These are phyloP conservation scores for Anthonomus grandis DNA, from an alignment of 1,140 invertebrate genomes.

Conservation along the genomic window DNA sequence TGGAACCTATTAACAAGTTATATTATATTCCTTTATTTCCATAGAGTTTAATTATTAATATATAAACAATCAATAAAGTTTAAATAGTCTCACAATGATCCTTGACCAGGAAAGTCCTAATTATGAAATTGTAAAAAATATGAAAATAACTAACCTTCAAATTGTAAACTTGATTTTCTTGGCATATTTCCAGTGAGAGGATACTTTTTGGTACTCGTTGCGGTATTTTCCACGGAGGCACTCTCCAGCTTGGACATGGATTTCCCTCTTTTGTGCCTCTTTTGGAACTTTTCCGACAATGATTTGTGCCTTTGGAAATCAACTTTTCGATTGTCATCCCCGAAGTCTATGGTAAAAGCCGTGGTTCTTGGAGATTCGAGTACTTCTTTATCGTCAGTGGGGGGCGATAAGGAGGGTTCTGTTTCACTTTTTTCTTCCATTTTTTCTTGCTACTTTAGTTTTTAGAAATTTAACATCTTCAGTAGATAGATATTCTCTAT, in stretches of 20 bases:
- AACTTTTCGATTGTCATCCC: slow-evolving; percentile 57
- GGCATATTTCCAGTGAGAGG: slow-evolving; percentile 51
- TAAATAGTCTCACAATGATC: too few species aligned
- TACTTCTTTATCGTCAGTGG: slow-evolving; percentile 10
- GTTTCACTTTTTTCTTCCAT: slow-evolving; percentile 35
- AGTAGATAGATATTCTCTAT: too few species aligned
- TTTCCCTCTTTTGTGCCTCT: slow-evolving; percentile 64
- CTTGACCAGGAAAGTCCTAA: too few species aligned
- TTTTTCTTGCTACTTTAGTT: too few species aligned
- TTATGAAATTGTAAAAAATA: background rate
- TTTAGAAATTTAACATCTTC: too few species aligned
- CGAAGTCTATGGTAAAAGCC: slow-evolving; percentile 70
- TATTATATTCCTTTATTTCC: too few species aligned
- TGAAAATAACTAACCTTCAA: slow-evolving; percentile 50
- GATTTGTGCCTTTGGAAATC: slow-evolving; percentile 61
- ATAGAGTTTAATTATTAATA: too few species aligned
- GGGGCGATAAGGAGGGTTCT: background rate
- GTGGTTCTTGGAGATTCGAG: slow-evolving; percentile 46
- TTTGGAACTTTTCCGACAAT: slow-evolving; percentile 67
- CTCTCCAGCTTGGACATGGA: slow-evolving; percentile 62
- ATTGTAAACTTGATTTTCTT: slow-evolving; percentile 61
- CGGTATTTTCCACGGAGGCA: background rate
- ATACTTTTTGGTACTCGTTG: slow-evolving; percentile 32
- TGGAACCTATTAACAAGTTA: too few species aligned
- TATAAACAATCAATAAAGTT: too few species aligned